Conservation (phyloP, 2,797 vertebrate genomes). For the Xenentodon cancila region DNA sequence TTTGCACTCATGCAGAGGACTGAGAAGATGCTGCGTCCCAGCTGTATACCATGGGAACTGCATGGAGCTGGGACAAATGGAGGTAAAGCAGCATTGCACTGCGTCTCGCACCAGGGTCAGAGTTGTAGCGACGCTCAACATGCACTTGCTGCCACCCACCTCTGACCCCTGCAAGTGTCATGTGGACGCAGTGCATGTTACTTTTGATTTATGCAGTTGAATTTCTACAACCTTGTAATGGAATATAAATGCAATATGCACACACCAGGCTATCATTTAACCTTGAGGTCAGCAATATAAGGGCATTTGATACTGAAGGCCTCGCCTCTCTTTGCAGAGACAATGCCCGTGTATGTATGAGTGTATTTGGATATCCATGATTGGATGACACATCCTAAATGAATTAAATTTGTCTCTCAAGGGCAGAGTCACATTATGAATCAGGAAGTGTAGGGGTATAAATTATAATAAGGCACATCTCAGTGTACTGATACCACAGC, state of each 20-base stretch:
- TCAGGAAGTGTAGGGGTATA: slow-evolving; percentile 49
- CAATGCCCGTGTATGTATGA: slow-evolving; percentile 14
- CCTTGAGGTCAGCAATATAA: slow-evolving; percentile 68
- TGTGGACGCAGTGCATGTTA: slow-evolving; percentile 46
- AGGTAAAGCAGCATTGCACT: slow-evolving; percentile 54
- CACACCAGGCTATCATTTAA: slow-evolving; percentile 55
- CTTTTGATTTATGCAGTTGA: slow-evolving; percentile 58
- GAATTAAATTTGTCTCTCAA: slow-evolving; percentile 36
- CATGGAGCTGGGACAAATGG: slow-evolving; percentile 29
- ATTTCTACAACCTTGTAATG: slow-evolving; percentile 52
- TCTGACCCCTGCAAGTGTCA: slow-evolving; percentile 51
- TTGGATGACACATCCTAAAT: slow-evolving; percentile 41
- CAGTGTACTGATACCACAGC: slow-evolving; percentile 6
- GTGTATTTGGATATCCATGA: slow-evolving; percentile 9
- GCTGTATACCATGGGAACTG: slow-evolving; percentile 69
- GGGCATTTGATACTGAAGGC: slow-evolving; percentile 50
- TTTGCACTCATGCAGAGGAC: slow-evolving; percentile 34
- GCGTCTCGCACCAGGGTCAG: slow-evolving; percentile 31
- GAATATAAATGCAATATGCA: slow-evolving; percentile 46
- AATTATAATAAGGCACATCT: slow-evolving; percentile 30
- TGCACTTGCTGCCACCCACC: slow-evolving; percentile 40
- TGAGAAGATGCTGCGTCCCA: slow-evolving; percentile 56
- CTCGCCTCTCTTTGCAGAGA: slow-evolving; percentile 16
- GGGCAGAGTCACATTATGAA: slow-evolving; percentile 25
- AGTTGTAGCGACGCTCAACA: slow-evolving; percentile 25